Evolutionary conservation across 2,888 invertebrate species (phyloP).

Genomic region (Eupithecia vulgata): DNA sequence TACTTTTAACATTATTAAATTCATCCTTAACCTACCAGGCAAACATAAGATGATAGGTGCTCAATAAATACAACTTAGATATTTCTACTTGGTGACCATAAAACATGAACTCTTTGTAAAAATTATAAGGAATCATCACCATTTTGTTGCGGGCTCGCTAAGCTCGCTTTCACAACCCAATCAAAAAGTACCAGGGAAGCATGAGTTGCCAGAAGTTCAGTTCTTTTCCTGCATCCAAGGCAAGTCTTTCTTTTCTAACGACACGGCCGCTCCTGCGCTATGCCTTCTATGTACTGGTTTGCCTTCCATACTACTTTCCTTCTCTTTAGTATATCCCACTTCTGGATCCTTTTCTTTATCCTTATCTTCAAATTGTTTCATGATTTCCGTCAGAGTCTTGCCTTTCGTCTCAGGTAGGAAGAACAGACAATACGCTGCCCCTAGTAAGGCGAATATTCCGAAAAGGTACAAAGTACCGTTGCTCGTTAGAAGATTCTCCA

Average conservation of each 20-base stretch:
- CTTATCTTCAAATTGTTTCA: slow-evolving; percentile 83
- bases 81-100: slow-evolving; percentile 1
- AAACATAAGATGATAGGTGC: slow-evolving; percentile 36
- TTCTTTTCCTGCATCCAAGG: slow-evolving; percentile 62
- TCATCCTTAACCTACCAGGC: slow-evolving; percentile 43
- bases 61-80: neutral
- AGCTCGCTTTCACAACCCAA: slow-evolving; percentile 18
- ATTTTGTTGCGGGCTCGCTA: neutral
- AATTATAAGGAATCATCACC: slow-evolving; percentile 4
- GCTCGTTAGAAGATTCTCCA: slow-evolving; percentile 82
- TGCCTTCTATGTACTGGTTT: slow-evolving; percentile 72
- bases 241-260: slow-evolving; percentile 68
- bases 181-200: slow-evolving; percentile 51
- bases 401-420: slow-evolving; percentile 89
- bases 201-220: slow-evolving; percentile 40
- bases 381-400: slow-evolving; percentile 87
- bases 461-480: slow-evolving; percentile 87
- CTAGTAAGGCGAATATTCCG: slow-evolving; percentile 83
- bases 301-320: slow-evolving; percentile 56
- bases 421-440: slow-evolving; percentile 84
- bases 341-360: slow-evolving; percentile 71
- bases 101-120: neutral
- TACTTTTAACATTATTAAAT: slow-evolving; percentile 41
- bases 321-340: slow-evolving; percentile 60
- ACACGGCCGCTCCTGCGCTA: slow-evolving; percentile 72